Conservation (phyloP, 1,140 invertebrate genomes). For the Zaprionus capensis region DNA sequence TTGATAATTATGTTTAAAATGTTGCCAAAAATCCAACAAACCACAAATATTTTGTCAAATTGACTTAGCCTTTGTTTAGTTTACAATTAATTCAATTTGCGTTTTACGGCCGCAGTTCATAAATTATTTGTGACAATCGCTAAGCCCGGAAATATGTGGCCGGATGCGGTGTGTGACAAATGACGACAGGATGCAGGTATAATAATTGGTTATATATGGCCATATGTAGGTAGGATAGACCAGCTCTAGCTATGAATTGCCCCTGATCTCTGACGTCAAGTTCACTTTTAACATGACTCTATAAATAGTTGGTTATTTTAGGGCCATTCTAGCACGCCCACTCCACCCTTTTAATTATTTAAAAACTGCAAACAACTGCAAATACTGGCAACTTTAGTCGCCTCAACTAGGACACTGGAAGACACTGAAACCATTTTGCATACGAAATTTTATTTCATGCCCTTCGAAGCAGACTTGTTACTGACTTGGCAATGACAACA, state of each 20-base stretch:
- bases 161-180: constrained; percentile 59
- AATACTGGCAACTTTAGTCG: constrained; percentile 2
- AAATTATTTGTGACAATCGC: constrained; percentile 53
- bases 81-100: constrained; percentile 57
- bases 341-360: constrained; percentile 24
- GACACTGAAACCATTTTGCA: constrained; percentile 44
- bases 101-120: constrained; percentile 1
- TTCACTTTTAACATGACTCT: not conserved
- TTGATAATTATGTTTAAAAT: not conserved
- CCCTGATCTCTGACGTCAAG: constrained; percentile 24
- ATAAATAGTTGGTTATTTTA: constrained; percentile 35
- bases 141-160: constrained; percentile 24
- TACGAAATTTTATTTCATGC: constrained; percentile 41
- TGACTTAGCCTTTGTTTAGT: constrained; percentile 15
- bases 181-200: constrained; percentile 8
- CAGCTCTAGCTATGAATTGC: not conserved
- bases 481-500: constrained; percentile 16
- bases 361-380: constrained; percentile 26
- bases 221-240: not conserved
- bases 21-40: not conserved
- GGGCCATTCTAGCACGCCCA: constrained; percentile 5
- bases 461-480: constrained; percentile 21
- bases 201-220: not conserved
- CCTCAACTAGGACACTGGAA: constrained; percentile 22
- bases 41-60: constrained; percentile 22